These are phyloP conservation scores for Hypsopygia costalis DNA, from an alignment of 2,888 invertebrate genomes.

Conservation along the genomic window DNA sequence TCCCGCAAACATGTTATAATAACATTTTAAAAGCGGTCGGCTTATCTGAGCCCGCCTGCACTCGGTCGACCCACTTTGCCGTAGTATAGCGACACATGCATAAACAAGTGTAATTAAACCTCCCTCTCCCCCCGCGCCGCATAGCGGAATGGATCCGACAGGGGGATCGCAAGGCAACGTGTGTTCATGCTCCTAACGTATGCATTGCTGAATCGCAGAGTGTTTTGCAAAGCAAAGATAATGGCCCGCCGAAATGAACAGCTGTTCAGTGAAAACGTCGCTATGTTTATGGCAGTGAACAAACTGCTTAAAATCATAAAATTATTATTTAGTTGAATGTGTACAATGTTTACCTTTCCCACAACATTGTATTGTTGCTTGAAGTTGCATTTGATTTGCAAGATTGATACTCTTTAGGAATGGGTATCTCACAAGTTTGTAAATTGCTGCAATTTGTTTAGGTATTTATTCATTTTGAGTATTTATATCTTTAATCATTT, in stretches of 20 bases:
- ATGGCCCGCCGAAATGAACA: slow-evolving; percentile 16
- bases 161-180: slow-evolving; percentile 18
- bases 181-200: slow-evolving; percentile 18
- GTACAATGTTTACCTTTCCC: background rate
- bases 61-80: slow-evolving; percentile 57
- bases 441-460: too few relatives aligned
- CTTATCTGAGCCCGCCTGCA: slow-evolving; percentile 48
- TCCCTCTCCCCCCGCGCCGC: slow-evolving; percentile 28
- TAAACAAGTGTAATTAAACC: slow-evolving; percentile 46
- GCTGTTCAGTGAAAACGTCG: slow-evolving; percentile 21
- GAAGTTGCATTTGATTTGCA: background rate
- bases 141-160: slow-evolving; percentile 23
- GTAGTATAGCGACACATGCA: slow-evolving; percentile 35
- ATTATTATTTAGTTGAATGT: background rate
- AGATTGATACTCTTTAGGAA: background rate
- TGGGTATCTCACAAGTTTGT: too few relatives aligned
- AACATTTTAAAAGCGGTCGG: slow-evolving; percentile 43
- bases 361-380: background rate
- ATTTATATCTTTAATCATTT: too few relatives aligned
- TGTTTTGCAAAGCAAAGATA: slow-evolving; percentile 26
- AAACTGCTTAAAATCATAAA: slow-evolving; percentile 17
- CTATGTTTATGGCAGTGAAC: slow-evolving; percentile 17
- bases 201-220: slow-evolving; percentile 19
- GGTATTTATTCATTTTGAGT: too few relatives aligned
- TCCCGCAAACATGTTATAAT: slow-evolving; percentile 34